A percentile compares a stretch with the other conserved stretches of the same genome.
phyloP scores from a whole-genome alignment of 2,888 invertebrate genomes.

The Schrankia costaestrigalis region DNA sequence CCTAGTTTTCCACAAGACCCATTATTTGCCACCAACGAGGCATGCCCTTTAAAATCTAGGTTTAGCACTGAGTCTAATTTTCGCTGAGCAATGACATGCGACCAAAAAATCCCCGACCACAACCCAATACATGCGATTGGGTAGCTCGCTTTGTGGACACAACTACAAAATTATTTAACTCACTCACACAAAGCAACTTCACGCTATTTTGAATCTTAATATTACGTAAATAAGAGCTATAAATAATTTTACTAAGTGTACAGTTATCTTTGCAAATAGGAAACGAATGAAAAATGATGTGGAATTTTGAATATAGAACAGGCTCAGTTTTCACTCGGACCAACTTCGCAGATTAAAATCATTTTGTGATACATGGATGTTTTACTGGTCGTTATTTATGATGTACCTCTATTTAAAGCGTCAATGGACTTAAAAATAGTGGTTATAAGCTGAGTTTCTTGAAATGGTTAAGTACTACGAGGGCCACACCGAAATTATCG shows the following conservation, averaged over 20 bases:
- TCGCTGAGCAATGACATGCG: constrained; percentile 18
- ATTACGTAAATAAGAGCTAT: not conserved
- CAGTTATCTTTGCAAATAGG: constrained; percentile 14
- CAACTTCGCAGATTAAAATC: constrained; percentile 21
- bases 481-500: too few relatives aligned
- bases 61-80: constrained; percentile 30
- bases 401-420: too few relatives aligned
- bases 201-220: constrained; percentile 3
- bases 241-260: too few relatives aligned
- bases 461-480: too few relatives aligned
- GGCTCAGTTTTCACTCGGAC: constrained; percentile 29
- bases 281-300: constrained; percentile 28
- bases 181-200: not conserved
- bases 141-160: too few relatives aligned
- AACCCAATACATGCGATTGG: constrained; percentile 41
- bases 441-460: too few relatives aligned
- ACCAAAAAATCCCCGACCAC: constrained; percentile 19
- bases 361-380: constrained; percentile 24
- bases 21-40: too few relatives aligned
- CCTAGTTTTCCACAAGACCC: too few relatives aligned
- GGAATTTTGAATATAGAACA: constrained; percentile 21
- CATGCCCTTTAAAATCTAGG: too few relatives aligned
- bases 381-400: too few relatives aligned
- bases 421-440: too few relatives aligned
- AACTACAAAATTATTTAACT: constrained; percentile 10